Evolutionary conservation across 1,140 invertebrate genomes (phyloP).

Genomic region (Grapholita molesta): DNA sequence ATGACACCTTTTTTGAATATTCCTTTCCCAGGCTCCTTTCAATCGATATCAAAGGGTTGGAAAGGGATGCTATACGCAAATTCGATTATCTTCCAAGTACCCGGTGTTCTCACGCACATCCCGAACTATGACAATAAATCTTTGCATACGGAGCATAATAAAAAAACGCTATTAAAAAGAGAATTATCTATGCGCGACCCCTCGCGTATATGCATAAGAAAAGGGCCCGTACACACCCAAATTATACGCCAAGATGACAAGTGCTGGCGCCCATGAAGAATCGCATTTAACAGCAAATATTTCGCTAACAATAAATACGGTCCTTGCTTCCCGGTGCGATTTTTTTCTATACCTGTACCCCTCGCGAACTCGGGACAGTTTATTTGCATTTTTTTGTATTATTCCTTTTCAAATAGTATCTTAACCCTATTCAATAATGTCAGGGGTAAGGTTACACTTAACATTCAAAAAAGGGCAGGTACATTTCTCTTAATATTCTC

Average conservation of each 20-base stretch:
- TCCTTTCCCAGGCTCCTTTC: conserved; percentile 67
- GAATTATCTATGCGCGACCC: conserved; percentile 68
- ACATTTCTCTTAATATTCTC: conserved; percentile 78
- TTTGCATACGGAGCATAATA: conserved; percentile 70
- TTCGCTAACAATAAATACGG: conserved; percentile 38
- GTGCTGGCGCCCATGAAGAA: conserved; percentile 54
- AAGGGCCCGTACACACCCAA: conserved; percentile 61
- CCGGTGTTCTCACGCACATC: conserved; percentile 70
- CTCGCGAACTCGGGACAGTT: conserved; percentile 67
- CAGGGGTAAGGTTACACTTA: conserved; percentile 79
- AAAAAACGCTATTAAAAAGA: conserved; percentile 73
- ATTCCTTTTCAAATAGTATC: conserved; percentile 76
- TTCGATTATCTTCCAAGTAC: conserved; percentile 75
- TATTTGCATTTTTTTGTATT: conserved; percentile 77
- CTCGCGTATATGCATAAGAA: conserved; percentile 69
- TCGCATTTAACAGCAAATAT: conserved; percentile 27
- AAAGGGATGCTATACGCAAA: conserved; percentile 71
- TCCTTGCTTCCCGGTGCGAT: conserved; percentile 57
- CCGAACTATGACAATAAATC: conserved; percentile 67
- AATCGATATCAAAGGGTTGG: conserved; percentile 62
- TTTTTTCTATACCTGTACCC: conserved; percentile 70
- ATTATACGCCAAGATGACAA: conserved; percentile 74
- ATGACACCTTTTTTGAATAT: conserved; percentile 78
- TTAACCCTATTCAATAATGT: conserved; percentile 75
- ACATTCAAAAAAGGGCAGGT: conserved; percentile 79